Evolutionary conservation across 2,113 vertebrate species (phyloP).

Genomic region (Eolophus roseicapilla): DNA sequence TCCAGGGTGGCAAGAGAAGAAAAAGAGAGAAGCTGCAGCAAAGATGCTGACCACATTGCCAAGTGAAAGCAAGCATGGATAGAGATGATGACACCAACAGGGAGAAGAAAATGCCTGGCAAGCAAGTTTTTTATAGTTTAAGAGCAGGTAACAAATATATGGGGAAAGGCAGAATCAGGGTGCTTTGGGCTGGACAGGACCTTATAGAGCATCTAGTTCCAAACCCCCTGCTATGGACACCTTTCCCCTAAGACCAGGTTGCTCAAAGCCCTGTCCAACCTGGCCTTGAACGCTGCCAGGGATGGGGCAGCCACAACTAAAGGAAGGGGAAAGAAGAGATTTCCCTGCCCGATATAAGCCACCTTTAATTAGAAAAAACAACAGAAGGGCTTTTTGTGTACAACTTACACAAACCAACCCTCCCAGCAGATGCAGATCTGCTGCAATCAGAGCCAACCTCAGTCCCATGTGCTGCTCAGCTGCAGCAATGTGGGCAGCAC

Average conservation of each 20-base stretch:
- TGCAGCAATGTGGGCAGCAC: accelerated
- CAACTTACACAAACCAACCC: background rate
- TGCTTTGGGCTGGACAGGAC: background rate
- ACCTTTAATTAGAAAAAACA: background rate
- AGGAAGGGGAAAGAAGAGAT: background rate
- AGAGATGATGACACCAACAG: accelerated
- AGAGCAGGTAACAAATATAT: background rate
- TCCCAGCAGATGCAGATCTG: background rate
- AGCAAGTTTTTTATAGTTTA: background rate
- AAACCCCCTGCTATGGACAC: background rate
- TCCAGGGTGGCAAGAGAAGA: background rate
- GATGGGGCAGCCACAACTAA: background rate
- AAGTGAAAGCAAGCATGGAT: background rate
- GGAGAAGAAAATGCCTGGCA: background rate
- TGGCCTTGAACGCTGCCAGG: background rate
- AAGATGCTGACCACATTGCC: background rate
- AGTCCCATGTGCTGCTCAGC: accelerated
- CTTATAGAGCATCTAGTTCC: background rate
- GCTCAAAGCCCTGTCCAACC: background rate
- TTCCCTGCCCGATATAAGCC: background rate
- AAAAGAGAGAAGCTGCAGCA: background rate
- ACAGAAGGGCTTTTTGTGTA: background rate
- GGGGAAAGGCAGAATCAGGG: background rate
- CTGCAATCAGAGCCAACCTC: accelerated
- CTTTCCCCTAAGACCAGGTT: background rate